phyloP scores from a whole-genome alignment of 2,113 vertebrate species.

The Macquaria ambigua region DNA sequence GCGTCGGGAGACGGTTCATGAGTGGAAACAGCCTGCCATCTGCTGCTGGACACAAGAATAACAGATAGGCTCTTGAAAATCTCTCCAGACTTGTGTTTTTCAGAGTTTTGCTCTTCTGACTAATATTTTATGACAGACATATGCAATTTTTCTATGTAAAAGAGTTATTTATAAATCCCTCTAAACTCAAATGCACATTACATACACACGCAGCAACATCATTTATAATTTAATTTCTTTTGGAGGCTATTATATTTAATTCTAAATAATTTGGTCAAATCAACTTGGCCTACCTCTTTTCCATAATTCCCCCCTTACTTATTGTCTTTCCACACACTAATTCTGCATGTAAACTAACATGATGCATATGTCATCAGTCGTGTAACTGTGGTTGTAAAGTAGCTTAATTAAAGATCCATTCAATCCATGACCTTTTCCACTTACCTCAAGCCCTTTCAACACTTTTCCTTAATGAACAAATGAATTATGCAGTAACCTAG shows the following conservation, averaged over 20 bases:
- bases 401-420: constrained; percentile 80
- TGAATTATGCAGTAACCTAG: constrained; percentile 80
- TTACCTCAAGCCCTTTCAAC: constrained; percentile 78
- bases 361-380: constrained; percentile 64
- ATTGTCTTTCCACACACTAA: constrained; percentile 42
- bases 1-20: constrained; percentile 36
- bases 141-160: background rate
- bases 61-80: constrained; percentile 27
- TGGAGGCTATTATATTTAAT: constrained; percentile 3
- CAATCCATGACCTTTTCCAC: constrained; percentile 78
- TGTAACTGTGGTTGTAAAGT: constrained; percentile 77
- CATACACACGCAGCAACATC: background rate
- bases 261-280: constrained; percentile 20
- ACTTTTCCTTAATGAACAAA: constrained; percentile 79
- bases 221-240: background rate
- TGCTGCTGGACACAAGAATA: constrained; percentile 70
- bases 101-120: constrained; percentile 2
- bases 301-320: background rate
- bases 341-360: constrained; percentile 66
- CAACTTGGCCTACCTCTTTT: background rate
- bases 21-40: constrained; percentile 88
- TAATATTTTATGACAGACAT: constrained; percentile 21
- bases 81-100: constrained; percentile 14
- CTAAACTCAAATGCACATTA: background rate
- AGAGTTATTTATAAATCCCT: background rate